Conservation (phyloP, 2,888 invertebrate species). For the Andrena fulva region DNA sequence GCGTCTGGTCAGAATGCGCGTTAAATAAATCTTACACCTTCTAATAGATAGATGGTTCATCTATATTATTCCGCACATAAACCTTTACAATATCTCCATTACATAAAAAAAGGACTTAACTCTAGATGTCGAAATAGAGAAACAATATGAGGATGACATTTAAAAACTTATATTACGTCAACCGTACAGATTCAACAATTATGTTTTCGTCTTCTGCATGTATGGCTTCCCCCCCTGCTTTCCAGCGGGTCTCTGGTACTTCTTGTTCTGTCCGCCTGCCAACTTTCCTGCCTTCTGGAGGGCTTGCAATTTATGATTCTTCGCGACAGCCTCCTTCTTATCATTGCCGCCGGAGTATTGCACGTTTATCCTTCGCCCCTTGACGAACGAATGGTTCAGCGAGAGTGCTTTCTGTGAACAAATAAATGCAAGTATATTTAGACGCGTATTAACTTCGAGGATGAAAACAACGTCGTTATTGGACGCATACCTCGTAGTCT, state of each 20-base stretch:
- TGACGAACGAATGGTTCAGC: conserved; percentile 83
- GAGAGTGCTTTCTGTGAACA: conserved; percentile 84
- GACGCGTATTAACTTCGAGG: not conserved
- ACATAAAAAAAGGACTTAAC: conserved; percentile 56
- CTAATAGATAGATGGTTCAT: conserved; percentile 41
- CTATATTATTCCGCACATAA: conserved; percentile 21
- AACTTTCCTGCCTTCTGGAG: conserved; percentile 83
- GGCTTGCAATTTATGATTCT: conserved; percentile 84
- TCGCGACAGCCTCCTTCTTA: conserved; percentile 79
- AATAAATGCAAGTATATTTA: conserved; percentile 6
- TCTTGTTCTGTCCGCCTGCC: conserved; percentile 81
- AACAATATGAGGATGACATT: conserved; percentile 7
- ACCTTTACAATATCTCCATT: conserved; percentile 31
- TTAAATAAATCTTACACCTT: conserved; percentile 13
- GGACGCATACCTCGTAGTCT: conserved; percentile 83
- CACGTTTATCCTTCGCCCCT: conserved; percentile 84
- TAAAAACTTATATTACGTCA: conserved; percentile 34
- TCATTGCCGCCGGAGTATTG: conserved; percentile 81
- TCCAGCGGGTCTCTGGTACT: conserved; percentile 10
- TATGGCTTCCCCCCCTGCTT: conserved; percentile 38
- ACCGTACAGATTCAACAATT: conserved; percentile 38
- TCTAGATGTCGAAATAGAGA: conserved; percentile 31
- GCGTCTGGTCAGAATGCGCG: not conserved
- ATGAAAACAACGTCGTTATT: not conserved
- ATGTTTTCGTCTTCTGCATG: conserved; percentile 23